These are phyloP conservation scores for Clavelina lepadiformis DNA, from an alignment of 23 tunicate genomes.

Conservation along the genomic window DNA sequence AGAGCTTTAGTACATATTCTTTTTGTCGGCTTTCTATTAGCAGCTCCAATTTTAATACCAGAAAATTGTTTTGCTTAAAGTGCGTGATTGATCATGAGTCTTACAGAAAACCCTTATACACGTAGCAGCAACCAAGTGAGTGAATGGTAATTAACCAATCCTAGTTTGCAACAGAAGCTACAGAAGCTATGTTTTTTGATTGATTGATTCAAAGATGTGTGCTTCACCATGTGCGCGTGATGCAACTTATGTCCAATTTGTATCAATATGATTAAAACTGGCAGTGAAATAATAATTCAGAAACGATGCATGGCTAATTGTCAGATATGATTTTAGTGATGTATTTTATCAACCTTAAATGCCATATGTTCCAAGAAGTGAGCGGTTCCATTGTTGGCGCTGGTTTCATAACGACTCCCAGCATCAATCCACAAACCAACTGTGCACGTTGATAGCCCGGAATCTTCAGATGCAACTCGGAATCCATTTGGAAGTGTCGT, in stretches of 20 bases:
- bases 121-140: too few relatives aligned
- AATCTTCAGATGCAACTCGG: constrained; percentile 94
- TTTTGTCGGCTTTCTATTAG: too few relatives aligned
- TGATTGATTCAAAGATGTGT: too few relatives aligned
- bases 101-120: too few relatives aligned
- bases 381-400: constrained; percentile 89
- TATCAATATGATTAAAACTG: background rate
- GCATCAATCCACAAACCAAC: constrained; percentile 99
- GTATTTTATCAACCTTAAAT: constrained; percentile 37
- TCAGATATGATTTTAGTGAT: background rate
- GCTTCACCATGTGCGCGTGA: too few relatives aligned
- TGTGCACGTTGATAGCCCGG: constrained; percentile 82
- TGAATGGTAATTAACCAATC: too few relatives aligned
- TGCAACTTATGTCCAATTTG: too few relatives aligned
- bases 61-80: too few relatives aligned
- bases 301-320: background rate
- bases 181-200: too few relatives aligned
- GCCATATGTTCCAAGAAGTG: constrained; percentile 98
- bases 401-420: constrained; percentile 87
- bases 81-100: too few relatives aligned
- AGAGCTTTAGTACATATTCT: background rate
- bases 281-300: background rate
- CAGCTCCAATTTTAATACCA: too few relatives aligned
- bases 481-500: constrained; percentile 88
- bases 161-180: too few relatives aligned